These are phyloP conservation scores for Hybos culiciformis DNA, from an alignment of 2,888 invertebrate genomes.

Conservation along the genomic window DNA sequence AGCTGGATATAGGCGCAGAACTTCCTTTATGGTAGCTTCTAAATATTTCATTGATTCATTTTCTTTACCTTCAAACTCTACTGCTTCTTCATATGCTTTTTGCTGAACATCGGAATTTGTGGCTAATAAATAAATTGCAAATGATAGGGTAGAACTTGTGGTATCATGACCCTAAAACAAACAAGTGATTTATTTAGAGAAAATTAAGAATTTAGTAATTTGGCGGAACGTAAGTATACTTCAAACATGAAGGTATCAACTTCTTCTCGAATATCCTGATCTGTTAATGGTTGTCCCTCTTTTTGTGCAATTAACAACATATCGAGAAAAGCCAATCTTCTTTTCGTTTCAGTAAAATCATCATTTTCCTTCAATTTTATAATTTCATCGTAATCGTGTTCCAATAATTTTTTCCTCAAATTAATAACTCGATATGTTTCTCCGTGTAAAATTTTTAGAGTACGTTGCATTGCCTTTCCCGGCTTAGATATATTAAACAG, in stretches of 20 bases:
- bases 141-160: conserved; percentile 40
- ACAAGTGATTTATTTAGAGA: no score
- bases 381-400: conserved; percentile 19
- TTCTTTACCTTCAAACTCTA: conserved; percentile 25
- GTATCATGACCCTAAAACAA: conserved; percentile 38
- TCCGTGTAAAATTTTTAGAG: conserved; percentile 23
- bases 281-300: conserved; percentile 33
- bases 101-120: conserved; percentile 38
- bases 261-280: conserved; percentile 41
- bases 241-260: conserved; percentile 46
- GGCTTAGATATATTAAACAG: conserved; percentile 20
- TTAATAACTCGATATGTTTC: conserved; percentile 29
- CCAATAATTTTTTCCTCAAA: conserved; percentile 22
- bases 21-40: conserved; percentile 45
- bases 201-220: no score
- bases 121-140: conserved; percentile 39
- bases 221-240: no score
- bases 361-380: conserved; percentile 4
- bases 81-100: conserved; percentile 33
- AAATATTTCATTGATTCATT: conserved; percentile 38
- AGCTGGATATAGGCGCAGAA: conserved; percentile 41
- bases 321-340: conserved; percentile 37
- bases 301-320: conserved; percentile 38
- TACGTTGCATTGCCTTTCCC: conserved; percentile 18
- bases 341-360: conserved; percentile 22